Evolutionary conservation across 2,888 invertebrate species (phyloP).

Genomic region (Poecilobothrus nobilitatus): DNA sequence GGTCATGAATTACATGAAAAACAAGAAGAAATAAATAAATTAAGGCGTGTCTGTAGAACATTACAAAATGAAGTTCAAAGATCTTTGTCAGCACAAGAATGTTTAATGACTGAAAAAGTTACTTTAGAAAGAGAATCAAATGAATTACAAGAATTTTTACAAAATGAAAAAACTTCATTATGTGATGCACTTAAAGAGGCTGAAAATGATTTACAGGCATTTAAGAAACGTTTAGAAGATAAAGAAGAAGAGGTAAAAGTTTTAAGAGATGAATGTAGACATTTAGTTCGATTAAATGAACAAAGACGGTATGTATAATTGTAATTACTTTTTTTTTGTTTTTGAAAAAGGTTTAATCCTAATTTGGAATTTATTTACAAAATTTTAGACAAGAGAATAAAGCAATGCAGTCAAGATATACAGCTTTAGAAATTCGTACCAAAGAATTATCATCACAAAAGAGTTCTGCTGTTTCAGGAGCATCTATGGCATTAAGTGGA

Average conservation of each 20-base stretch:
- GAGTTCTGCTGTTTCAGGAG: constrained; percentile 60
- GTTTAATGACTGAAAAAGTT: constrained; percentile 62
- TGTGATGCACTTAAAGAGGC: constrained; percentile 70
- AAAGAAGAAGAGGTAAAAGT: constrained; percentile 51
- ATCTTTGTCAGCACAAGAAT: constrained; percentile 57
- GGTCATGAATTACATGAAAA: constrained; percentile 66
- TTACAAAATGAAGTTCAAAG: constrained; percentile 62
- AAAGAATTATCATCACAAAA: constrained; percentile 58
- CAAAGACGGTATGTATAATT: constrained; percentile 55
- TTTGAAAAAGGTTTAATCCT: too few species aligned
- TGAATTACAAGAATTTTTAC: constrained; percentile 81
- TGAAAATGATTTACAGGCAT: constrained; percentile 46
- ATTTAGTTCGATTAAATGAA: constrained; percentile 69
- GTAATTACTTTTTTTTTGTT: too few species aligned
- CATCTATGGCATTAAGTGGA: constrained; percentile 59
- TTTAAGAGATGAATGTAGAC: constrained; percentile 68
- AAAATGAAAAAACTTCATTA: constrained; percentile 73
- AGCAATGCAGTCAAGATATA: constrained; percentile 56
- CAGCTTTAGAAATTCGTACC: constrained; percentile 54
- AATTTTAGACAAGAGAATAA: constrained; percentile 55
- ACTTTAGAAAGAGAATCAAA: constrained; percentile 71
- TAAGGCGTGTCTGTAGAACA: constrained; percentile 61
- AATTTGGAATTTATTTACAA: neutral
- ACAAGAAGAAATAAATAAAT: constrained; percentile 63
- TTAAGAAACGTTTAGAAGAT: constrained; percentile 42